Evolutionary conservation across 1,140 invertebrate species (phyloP).

Genomic region (Grapholita molesta): DNA sequence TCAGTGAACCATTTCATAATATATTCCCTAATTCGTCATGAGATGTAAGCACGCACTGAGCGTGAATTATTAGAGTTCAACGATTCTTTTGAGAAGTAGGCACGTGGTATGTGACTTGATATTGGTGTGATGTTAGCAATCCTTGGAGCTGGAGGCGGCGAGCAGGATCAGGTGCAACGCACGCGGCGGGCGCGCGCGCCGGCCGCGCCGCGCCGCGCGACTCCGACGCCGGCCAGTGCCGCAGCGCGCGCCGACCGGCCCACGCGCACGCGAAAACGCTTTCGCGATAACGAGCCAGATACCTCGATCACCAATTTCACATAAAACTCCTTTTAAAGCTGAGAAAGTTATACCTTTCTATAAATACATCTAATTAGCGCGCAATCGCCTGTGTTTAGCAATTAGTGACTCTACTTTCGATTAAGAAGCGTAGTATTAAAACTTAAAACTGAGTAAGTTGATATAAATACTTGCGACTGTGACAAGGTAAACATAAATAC

Average conservation of each 20-base stretch:
- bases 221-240: constrained; percentile 46
- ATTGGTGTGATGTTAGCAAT: constrained; percentile 8
- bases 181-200: constrained; percentile 32
- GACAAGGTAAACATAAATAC: background rate
- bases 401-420: background rate
- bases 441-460: constrained; percentile 38
- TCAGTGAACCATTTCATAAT: background rate
- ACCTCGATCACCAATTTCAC: constrained; percentile 32
- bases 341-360: constrained; percentile 37
- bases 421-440: constrained; percentile 2
- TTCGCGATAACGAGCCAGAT: constrained; percentile 44
- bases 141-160: constrained; percentile 33
- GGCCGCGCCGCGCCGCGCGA: constrained; percentile 25
- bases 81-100: constrained; percentile 22
- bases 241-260: constrained; percentile 60
- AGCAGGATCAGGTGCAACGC: constrained; percentile 60
- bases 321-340: constrained; percentile 48
- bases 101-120: constrained; percentile 17
- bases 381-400: background rate
- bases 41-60: constrained; percentile 2
- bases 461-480: constrained; percentile 25
- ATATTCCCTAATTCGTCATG: background rate
- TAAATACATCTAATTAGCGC: constrained; percentile 39
- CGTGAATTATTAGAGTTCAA: constrained; percentile 17
- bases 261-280: constrained; percentile 62